These are phyloP conservation scores for Hybognathus amarus DNA, from an alignment of 2,797 vertebrate species.

Conservation along the genomic window DNA sequence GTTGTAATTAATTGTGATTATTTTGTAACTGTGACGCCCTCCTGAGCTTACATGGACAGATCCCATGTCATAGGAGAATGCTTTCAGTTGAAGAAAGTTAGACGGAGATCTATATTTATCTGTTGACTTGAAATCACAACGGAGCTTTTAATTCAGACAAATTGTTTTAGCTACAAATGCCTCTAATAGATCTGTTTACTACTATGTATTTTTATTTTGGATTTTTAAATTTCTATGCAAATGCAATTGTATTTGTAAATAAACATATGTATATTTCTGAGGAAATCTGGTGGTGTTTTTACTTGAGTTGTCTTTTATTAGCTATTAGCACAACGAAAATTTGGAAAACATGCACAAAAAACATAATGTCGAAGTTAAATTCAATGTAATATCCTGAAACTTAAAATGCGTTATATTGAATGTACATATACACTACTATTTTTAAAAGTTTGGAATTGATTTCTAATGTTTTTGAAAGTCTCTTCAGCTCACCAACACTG, in stretches of 20 bases:
- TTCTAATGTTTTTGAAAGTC: not conserved
- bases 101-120: conserved; percentile 52
- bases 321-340: not conserved
- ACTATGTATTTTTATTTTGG: conserved; percentile 68
- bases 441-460: no score
- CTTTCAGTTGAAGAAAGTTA: conserved; percentile 51
- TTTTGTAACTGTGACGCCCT: conserved; percentile 43
- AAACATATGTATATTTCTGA: conserved; percentile 65
- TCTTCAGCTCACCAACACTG: not conserved
- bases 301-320: not conserved
- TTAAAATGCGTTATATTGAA: not conserved
- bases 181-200: conserved; percentile 74
- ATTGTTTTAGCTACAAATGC: conserved; percentile 61
- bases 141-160: conserved; percentile 62
- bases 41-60: conserved; percentile 5
- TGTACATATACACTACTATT: not conserved
- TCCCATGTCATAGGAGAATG: not conserved
- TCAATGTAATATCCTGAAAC: not conserved
- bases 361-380: not conserved
- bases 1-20: conserved; percentile 6
- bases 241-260: conserved; percentile 74
- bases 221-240: conserved; percentile 75
- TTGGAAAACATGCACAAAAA: not conserved
- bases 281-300: not conserved
- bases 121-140: conserved; percentile 56